phyloP scores from a whole-genome alignment of 2,113 vertebrate species.

The Channa maculata region DNA sequence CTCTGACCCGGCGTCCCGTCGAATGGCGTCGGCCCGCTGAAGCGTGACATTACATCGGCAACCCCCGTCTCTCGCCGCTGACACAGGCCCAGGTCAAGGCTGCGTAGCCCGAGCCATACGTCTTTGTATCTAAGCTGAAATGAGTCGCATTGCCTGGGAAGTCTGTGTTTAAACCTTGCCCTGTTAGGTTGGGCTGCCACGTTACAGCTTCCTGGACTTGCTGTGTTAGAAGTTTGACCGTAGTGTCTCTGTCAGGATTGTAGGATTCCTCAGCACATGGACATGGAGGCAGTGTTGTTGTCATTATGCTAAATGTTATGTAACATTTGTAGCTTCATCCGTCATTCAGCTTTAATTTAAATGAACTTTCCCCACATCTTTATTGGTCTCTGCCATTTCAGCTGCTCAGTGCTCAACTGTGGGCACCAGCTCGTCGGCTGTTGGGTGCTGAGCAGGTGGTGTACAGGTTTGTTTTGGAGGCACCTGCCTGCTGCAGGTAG shows the following conservation, averaged over 20 bases:
- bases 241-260: background rate
- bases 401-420: too few species aligned
- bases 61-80: slow-evolving; percentile 45
- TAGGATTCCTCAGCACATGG: too few species aligned
- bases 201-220: background rate
- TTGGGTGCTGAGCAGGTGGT: too few species aligned
- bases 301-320: too few species aligned
- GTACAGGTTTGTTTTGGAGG: too few species aligned
- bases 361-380: too few species aligned
- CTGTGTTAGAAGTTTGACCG: background rate
- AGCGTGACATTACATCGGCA: slow-evolving; percentile 69
- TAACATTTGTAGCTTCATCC: too few species aligned
- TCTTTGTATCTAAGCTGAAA: slow-evolving; percentile 43
- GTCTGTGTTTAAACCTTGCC: slow-evolving; percentile 34
- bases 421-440: too few species aligned
- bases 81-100: slow-evolving; percentile 29
- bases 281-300: too few species aligned
- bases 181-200: background rate
- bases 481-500: too few species aligned
- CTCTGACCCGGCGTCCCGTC: slow-evolving; percentile 46
- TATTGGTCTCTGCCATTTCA: too few species aligned
- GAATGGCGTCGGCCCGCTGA: slow-evolving; percentile 47
- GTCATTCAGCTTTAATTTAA: too few species aligned
- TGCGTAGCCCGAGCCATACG: background rate
- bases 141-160: slow-evolving; percentile 28